Evolutionary conservation across 2,113 vertebrate species (phyloP).

Genomic region (Pycnonotus jocosus): DNA sequence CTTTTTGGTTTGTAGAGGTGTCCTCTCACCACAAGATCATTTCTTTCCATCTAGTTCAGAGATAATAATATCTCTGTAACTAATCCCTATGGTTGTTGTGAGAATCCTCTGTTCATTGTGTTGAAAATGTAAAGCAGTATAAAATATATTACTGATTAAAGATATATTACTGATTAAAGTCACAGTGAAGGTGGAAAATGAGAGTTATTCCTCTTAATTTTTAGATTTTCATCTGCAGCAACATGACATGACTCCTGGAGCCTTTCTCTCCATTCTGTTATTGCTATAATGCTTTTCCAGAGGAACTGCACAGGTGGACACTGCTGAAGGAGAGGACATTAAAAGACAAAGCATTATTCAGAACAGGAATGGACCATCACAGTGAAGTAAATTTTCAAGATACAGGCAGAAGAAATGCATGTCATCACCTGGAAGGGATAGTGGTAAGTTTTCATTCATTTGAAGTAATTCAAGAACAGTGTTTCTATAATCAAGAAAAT

Average conservation of each 20-base stretch:
- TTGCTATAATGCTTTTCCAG: not conserved
- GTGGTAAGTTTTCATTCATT: not conserved
- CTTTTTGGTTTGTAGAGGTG: not conserved
- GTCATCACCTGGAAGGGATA: not conserved
- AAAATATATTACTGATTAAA: slow-evolving; percentile 14
- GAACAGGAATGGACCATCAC: not conserved
- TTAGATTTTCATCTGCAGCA: not conserved
- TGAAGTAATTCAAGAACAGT: not conserved
- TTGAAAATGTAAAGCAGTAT: not conserved
- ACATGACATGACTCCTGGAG: not conserved
- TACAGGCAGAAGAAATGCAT: not conserved
- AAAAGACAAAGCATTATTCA: not conserved
- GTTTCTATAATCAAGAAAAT: not conserved
- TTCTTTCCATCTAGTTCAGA: slow-evolving; percentile 19
- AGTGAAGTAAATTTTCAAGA: not conserved
- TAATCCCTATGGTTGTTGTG: slow-evolving; percentile 18
- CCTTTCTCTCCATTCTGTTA: not conserved
- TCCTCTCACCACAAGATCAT: not conserved
- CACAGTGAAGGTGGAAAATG: not conserved
- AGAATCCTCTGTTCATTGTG: not conserved
- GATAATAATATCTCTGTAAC: slow-evolving; percentile 24
- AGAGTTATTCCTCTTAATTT: not conserved
- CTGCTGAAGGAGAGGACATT: not conserved
- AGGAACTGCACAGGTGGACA: not conserved
- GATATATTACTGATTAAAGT: not conserved